phyloP scores from a whole-genome alignment of 2,888 invertebrate genomes.

The Ormyrus pomaceus region DNA sequence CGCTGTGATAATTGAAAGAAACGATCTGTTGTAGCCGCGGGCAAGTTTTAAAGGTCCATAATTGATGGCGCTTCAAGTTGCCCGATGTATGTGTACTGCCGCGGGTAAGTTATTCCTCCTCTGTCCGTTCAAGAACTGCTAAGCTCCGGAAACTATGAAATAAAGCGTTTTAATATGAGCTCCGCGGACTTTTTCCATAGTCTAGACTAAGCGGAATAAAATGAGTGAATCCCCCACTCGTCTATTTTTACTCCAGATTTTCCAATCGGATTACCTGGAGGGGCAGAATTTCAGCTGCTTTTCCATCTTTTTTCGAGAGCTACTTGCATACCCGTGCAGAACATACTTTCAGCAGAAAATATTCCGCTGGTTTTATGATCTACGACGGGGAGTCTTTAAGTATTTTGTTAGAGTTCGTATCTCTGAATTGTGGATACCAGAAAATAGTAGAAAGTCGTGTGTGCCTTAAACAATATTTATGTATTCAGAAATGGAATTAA shows the following conservation, averaged over 20 bases:
- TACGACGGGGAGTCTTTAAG: no score
- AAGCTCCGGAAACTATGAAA: constrained; percentile 6
- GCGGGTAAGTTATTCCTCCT: background rate
- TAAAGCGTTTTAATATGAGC: constrained; percentile 19
- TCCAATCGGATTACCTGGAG: constrained; percentile 26
- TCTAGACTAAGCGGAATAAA: background rate
- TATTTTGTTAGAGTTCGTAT: no score
- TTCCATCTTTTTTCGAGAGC: no score
- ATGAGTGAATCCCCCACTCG: background rate
- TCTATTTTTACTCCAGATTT: constrained; percentile 16
- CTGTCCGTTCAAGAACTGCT: background rate
- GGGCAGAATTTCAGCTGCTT: background rate
- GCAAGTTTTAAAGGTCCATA: constrained; percentile 13
- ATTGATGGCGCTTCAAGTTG: constrained; percentile 30
- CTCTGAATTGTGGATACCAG: no score
- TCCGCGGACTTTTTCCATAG: background rate
- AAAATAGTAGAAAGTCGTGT: no score
- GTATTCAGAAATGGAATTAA: no score
- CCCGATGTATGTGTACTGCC: background rate
- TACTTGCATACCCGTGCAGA: no score
- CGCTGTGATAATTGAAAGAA: constrained; percentile 9
- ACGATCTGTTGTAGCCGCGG: background rate
- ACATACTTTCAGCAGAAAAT: background rate
- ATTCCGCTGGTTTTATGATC: background rate
- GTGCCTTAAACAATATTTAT: no score